phyloP scores from a whole-genome alignment of 2,888 invertebrate genomes.

The Ecliptopera silaceata region DNA sequence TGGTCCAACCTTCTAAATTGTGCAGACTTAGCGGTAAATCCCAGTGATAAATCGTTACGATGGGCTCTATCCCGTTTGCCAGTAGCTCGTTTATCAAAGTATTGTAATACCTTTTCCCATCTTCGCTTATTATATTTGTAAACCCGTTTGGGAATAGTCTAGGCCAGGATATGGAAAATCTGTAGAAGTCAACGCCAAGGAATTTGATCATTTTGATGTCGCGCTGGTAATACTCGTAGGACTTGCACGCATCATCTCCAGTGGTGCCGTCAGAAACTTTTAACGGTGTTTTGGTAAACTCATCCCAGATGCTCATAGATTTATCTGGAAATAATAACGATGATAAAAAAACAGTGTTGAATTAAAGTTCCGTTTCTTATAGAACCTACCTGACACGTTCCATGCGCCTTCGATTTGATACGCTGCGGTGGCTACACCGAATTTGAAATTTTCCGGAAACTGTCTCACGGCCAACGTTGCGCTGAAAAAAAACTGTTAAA shows the following conservation, averaged over 20 bases:
- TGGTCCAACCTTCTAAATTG: conserved; percentile 82
- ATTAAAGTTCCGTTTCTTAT: no score
- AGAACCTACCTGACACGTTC: conserved; percentile 51
- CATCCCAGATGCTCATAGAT: conserved; percentile 85
- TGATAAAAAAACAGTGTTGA: neutral
- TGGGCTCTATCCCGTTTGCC: conserved; percentile 83
- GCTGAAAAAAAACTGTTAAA: conserved; percentile 18
- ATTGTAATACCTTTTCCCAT: conserved; percentile 86
- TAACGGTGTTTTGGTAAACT: conserved; percentile 72
- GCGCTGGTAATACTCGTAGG: conserved; percentile 83
- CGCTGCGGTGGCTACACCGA: conserved; percentile 60
- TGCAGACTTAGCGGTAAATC: conserved; percentile 81
- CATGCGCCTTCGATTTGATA: conserved; percentile 64
- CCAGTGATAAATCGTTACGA: conserved; percentile 83
- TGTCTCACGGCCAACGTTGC: conserved; percentile 41
- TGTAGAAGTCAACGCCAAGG: conserved; percentile 76
- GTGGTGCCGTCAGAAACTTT: conserved; percentile 78
- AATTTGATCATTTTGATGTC: conserved; percentile 73
- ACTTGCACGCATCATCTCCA: conserved; percentile 84
- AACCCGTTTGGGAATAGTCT: conserved; percentile 84
- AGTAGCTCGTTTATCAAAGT: conserved; percentile 84
- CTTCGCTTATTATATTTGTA: conserved; percentile 76
- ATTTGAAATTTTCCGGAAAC: conserved; percentile 48
- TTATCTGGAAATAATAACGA: conserved; percentile 68
- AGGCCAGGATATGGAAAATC: conserved; percentile 86